A percentile compares a stretch with the other conserved stretches of the same genome.
phyloP scores from a whole-genome alignment of 2,888 invertebrate genomes.

The Pecten maximus region DNA sequence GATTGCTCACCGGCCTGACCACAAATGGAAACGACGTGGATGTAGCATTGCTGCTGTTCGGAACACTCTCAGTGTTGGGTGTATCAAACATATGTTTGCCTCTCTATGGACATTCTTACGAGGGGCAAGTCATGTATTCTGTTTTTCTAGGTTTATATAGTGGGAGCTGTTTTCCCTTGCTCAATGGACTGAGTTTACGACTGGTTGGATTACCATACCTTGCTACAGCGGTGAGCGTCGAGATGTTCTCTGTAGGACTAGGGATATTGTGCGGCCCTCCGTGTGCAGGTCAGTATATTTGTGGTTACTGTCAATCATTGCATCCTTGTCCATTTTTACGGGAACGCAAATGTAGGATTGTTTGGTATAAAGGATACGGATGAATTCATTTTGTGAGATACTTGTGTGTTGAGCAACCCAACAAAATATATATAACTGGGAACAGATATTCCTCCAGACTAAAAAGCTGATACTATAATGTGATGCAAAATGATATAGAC shows the following conservation, averaged over 20 bases:
- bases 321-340: too few species aligned
- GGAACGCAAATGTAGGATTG: too few species aligned
- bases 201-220: not conserved
- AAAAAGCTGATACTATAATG: too few species aligned
- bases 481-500: too few species aligned
- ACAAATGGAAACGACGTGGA: not conserved
- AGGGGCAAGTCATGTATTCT: not conserved
- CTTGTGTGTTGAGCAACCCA: too few species aligned
- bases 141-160: conserved; percentile 5
- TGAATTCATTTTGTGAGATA: too few species aligned
- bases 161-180: not conserved
- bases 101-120: not conserved
- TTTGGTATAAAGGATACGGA: too few species aligned
- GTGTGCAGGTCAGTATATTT: not conserved
- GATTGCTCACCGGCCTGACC: not conserved
- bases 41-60: not conserved
- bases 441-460: too few species aligned
- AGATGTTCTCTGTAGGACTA: not conserved
- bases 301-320: not conserved
- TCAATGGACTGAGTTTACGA: not conserved
- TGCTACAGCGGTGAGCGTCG: not conserved
- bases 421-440: too few species aligned
- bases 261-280: not conserved
- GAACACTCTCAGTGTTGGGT: not conserved
- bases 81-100: not conserved